Evolutionary conservation across 2,797 vertebrate species (phyloP), one percentile per base, ranked within the genome.

Genomic region (Mallotus villosus): DNA sequence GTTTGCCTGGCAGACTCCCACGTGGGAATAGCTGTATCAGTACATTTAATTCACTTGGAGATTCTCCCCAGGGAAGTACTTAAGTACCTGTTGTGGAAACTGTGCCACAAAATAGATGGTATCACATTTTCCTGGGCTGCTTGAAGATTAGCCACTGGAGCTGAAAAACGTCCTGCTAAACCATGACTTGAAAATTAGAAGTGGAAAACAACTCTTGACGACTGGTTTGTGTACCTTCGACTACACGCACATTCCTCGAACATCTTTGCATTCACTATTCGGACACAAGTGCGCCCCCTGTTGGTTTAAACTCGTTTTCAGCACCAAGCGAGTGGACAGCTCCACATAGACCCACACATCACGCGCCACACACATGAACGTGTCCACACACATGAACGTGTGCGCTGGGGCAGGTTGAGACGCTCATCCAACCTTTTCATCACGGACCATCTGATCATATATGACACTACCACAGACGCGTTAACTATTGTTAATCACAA

Each of bases 1-100:
- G 68, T 58, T 58, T 62, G 32, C 66, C 83, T 85, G 85, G 76
- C 83, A 74, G 11, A 37, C 27, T 68, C 79, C 74, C 80, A 80
- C 72, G 72, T 74, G 75, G 71, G 82, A 83, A 83, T 46, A 46
- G 41, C 41, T 78, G 60, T 60, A 81, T 77, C 79, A 78, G 87
- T 85, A 82, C 85, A 82, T 83, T 81, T 86, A 34, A 79, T 78
- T 76, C 76, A 70, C 59, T 72, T 67, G 69, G 71, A 78, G 75
- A 84, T 71, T 75, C 79, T 85, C 82, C 75, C 72, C 16, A 1
- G 82, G 78, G 85, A 86, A 73, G 70, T 46, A 55, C 4, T 55
- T 17, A 55, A 55, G 19, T 17, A 55, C 51, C 4, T 55, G 51
- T n/a, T 55, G 17, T 5, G 19, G 5, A 3, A 55, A 8, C 17